These are phyloP conservation scores for Poeciliopsis prolifica DNA, from an alignment of 2,113 vertebrate species.

Conservation along the genomic window DNA sequence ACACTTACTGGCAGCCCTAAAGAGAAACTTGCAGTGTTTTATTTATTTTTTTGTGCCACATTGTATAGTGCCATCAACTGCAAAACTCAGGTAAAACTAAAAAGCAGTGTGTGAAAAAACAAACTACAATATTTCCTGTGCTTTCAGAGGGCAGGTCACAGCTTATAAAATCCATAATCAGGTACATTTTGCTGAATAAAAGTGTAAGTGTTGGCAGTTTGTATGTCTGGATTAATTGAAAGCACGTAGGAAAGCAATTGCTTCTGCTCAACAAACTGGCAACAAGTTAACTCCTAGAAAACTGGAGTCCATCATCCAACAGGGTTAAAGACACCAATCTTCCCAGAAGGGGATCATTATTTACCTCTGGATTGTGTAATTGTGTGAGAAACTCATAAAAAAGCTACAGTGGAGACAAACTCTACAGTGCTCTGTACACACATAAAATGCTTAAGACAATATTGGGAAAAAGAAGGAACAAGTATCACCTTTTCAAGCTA, in stretches of 20 bases:
- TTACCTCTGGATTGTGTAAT: no score
- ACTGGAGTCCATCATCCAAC: neutral
- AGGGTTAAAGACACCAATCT: neutral
- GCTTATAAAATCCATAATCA: neutral
- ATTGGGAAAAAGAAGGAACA: no score
- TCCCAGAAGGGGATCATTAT: no score
- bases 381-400: no score
- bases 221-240: neutral
- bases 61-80: neutral
- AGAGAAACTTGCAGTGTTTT: no score
- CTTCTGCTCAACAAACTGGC: neutral
- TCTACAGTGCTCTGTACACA: no score
- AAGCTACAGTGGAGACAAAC: no score
- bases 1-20: neutral
- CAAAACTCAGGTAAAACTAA: neutral
- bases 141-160: neutral
- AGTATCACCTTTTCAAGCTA: no score
- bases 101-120: no score
- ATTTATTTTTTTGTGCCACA: neutral
- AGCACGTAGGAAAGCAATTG: neutral
- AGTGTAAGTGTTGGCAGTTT: neutral
- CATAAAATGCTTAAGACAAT: no score
- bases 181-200: neutral
- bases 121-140: neutral
- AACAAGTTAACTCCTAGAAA: neutral